Conservation (phyloP, 35 echinoderm and acorn worm species). For the Amphiura filiformis region DNA sequence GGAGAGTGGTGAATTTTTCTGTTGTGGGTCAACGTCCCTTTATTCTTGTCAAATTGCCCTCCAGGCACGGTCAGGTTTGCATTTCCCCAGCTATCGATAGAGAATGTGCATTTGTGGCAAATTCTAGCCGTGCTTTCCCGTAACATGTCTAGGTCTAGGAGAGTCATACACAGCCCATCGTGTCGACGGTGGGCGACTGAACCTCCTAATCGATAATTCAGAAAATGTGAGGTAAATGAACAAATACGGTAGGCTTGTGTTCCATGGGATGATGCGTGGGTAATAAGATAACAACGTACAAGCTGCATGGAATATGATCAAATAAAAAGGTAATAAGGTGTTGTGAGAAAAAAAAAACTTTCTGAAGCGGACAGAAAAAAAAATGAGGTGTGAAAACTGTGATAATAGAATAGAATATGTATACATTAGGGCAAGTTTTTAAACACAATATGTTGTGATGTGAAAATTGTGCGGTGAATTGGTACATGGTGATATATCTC, state of each 20-base stretch:
- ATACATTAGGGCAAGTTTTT: too few species aligned
- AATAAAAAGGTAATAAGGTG: too few species aligned
- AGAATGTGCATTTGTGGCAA: slow-evolving; percentile 3
- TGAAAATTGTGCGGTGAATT: too few species aligned
- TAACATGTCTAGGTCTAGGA: not conserved
- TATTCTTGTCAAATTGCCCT: not conserved
- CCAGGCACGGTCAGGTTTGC: not conserved
- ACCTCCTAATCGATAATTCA: slow-evolving; percentile 5
- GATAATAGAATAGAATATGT: too few species aligned
- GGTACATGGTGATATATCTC: too few species aligned
- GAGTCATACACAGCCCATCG: not conserved
- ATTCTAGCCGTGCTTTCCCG: not conserved
- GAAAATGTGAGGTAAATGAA: not conserved
- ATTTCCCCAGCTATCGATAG: not conserved
- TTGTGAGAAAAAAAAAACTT: too few species aligned
- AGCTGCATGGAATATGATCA: too few species aligned
- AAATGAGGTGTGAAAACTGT: too few species aligned
- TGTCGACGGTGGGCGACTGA: not conserved
- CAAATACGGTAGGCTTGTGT: not conserved
- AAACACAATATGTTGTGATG: too few species aligned
- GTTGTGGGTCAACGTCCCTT: slow-evolving; percentile 5
- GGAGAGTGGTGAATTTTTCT: not conserved
- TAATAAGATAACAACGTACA: too few species aligned
- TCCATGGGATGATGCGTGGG: too few species aligned
- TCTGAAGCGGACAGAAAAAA: too few species aligned